These are phyloP conservation scores for Linepithema humile DNA, from an alignment of 1,140 invertebrate species.

Conservation along the genomic window DNA sequence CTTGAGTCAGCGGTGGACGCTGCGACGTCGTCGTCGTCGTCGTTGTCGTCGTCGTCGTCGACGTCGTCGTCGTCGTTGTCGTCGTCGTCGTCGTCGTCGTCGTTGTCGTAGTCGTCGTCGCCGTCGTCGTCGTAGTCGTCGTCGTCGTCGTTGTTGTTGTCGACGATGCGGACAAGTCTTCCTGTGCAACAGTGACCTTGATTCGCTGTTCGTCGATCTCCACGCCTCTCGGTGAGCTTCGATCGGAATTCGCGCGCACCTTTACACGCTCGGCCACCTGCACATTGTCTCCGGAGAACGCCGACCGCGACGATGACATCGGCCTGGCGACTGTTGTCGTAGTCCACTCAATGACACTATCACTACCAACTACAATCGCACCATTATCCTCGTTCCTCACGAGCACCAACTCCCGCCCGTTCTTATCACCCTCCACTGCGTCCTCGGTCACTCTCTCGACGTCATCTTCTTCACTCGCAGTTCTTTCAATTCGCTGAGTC, in stretches of 20 bases:
- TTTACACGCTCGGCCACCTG: conserved; percentile 76
- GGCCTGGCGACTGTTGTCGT: conserved; percentile 79
- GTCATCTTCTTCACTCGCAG: conserved; percentile 43
- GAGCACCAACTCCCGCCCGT: conserved; percentile 49
- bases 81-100: conserved; percentile 70
- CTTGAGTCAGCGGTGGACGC: conserved; percentile 76
- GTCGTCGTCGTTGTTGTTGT: conserved; percentile 62
- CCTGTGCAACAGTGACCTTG: conserved; percentile 59
- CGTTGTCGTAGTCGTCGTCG: conserved; percentile 51
- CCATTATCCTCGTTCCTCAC: conserved; percentile 60
- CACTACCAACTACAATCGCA: conserved; percentile 69
- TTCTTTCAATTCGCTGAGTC: conserved; percentile 22
- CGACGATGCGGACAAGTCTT: conserved; percentile 18
- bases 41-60: conserved; percentile 58
- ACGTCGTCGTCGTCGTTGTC: conserved; percentile 64
- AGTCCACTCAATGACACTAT: conserved; percentile 75
- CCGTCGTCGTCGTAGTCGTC: conserved; percentile 73
- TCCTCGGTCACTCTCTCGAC: conserved; percentile 44
- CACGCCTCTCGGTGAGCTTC: conserved; percentile 41
- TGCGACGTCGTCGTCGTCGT: conserved; percentile 73
- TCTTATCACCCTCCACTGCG: conserved; percentile 58
- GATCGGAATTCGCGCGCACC: conserved; percentile 72
- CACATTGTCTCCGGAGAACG: conserved; percentile 75
- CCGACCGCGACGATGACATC: conserved; percentile 80
- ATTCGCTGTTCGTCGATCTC: conserved; percentile 58